These are phyloP conservation scores for Tetrapedia diversipes DNA, from an alignment of 2,888 invertebrate genomes.

Conservation along the genomic window DNA sequence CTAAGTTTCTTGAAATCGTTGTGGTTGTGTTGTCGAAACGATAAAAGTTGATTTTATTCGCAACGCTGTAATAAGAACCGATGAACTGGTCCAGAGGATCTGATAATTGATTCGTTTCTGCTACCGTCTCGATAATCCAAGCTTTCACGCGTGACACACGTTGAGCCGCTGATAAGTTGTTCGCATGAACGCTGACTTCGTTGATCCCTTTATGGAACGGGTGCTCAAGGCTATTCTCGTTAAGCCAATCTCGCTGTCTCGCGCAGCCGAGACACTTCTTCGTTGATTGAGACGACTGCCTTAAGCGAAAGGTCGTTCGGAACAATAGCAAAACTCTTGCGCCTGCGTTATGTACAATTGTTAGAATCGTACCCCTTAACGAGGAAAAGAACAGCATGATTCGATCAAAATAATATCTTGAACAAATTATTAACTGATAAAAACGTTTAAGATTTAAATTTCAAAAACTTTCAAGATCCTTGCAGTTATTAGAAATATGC, in stretches of 20 bases:
- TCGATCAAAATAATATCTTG: background rate
- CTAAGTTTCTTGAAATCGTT: no score
- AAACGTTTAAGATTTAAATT: background rate
- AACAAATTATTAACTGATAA: background rate
- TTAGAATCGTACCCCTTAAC: background rate
- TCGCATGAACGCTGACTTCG: conserved; percentile 24
- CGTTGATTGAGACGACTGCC: conserved; percentile 57
- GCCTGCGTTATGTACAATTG: background rate
- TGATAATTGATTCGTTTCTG: conserved; percentile 40
- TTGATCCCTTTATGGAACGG: conserved; percentile 51
- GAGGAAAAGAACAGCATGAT: background rate
- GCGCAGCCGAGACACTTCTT: conserved; percentile 39
- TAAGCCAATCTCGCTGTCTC: conserved; percentile 82
- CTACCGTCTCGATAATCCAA: conserved; percentile 18
- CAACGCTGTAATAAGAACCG: background rate
- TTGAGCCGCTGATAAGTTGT: conserved; percentile 41
- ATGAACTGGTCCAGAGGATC: background rate
- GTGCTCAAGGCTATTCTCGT: conserved; percentile 73
- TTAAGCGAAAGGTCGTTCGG: conserved; percentile 19
- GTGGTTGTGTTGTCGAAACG: background rate
- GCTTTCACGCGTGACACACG: conserved; percentile 43
- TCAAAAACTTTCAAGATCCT: no score
- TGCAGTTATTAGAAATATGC: no score
- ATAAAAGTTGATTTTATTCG: background rate
- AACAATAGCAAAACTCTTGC: background rate